Conservation (phyloP, 2,797 vertebrate genomes). For the Ptychadena robeensis region DNA sequence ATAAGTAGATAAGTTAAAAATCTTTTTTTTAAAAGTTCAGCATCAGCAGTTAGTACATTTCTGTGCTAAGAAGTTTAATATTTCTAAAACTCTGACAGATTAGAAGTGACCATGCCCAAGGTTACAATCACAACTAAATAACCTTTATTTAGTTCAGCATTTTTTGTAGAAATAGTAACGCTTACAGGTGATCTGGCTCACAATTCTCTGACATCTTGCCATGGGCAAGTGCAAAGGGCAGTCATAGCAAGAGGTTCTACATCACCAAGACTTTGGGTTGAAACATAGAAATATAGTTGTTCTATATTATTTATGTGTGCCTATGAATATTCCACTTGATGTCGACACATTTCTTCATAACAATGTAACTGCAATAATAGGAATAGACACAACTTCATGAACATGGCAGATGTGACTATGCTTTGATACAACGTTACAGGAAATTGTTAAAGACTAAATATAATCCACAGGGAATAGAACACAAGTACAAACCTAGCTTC, state of each 20-base stretch:
- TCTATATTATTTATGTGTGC: conserved; percentile 15
- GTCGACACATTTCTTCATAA: neutral
- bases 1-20: too few relatives aligned
- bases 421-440: neutral
- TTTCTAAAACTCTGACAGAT: too few relatives aligned
- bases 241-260: neutral
- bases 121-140: neutral
- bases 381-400: neutral
- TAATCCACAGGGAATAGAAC: neutral
- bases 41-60: too few relatives aligned
- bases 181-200: neutral
- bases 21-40: too few relatives aligned
- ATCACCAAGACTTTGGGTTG: neutral
- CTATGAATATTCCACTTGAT: conserved; percentile 23
- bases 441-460: neutral
- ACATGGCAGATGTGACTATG: neutral
- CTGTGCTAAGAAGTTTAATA: too few relatives aligned
- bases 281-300: neutral
- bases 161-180: neutral
- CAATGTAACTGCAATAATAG: neutral
- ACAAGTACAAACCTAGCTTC: neutral
- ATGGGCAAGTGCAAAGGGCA: too few relatives aligned
- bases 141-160: neutral
- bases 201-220: too few relatives aligned
- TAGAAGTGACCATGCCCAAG: neutral